A percentile compares a stretch with the other conserved stretches of the same genome.
phyloP scores from a whole-genome alignment of 2,888 invertebrate species.

The Lamproptera curius region DNA sequence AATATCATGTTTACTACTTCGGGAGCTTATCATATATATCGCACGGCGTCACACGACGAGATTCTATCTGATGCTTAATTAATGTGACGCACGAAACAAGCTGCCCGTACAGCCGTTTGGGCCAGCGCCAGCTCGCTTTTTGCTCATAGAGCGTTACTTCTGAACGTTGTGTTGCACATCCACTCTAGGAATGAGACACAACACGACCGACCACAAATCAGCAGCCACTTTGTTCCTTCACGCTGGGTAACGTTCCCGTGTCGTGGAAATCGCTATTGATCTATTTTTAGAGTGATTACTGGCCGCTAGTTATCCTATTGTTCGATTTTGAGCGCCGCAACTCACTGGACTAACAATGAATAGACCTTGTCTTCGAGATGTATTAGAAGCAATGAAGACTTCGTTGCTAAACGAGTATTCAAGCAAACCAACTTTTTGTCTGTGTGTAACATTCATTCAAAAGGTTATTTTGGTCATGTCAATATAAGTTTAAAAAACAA shows the following conservation, averaged over 20 bases:
- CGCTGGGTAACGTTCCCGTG: conserved; percentile 49
- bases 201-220: conserved; percentile 67
- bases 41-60: conserved; percentile 42
- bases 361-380: conserved; percentile 18
- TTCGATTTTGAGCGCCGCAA: conserved; percentile 41
- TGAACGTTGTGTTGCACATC: conserved; percentile 43
- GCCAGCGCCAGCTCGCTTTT: conserved; percentile 63
- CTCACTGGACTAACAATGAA: conserved; percentile 37
- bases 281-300: conserved; percentile 62
- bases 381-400: conserved; percentile 5
- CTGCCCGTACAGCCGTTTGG: conserved; percentile 60
- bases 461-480: no score
- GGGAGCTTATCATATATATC: conserved; percentile 44
- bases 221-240: conserved; percentile 67
- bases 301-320: conserved; percentile 48
- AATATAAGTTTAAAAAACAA: no score
- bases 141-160: conserved; percentile 45
- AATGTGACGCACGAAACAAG: conserved; percentile 68
- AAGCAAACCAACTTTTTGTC: no score
- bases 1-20: conserved; percentile 37
- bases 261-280: conserved; percentile 49
- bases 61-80: conserved; percentile 69
- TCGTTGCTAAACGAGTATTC: no score
- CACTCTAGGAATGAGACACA: conserved; percentile 56
- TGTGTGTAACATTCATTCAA: no score